These are phyloP conservation scores for Lagenorhynchus albirostris DNA, from an alignment of 2,113 vertebrate genomes.

Conservation along the genomic window DNA sequence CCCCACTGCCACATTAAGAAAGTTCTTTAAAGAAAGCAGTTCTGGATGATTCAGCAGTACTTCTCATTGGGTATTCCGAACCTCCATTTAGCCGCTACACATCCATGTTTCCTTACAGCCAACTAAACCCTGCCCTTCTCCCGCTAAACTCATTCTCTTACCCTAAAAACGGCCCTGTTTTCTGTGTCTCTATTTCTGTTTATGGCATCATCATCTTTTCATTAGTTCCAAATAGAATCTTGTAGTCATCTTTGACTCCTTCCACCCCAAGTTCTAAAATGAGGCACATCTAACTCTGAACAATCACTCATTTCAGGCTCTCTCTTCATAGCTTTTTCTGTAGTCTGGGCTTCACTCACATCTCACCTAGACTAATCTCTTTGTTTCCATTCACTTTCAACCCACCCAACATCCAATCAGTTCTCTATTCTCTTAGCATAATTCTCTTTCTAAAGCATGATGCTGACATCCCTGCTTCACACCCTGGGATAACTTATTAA, in stretches of 20 bases:
- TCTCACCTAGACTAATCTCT: not conserved
- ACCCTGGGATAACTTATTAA: not conserved
- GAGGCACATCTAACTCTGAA: not conserved
- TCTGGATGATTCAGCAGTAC: not conserved
- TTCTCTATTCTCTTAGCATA: not conserved
- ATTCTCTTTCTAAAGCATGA: not conserved
- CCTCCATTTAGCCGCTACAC: not conserved
- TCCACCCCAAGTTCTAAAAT: not conserved
- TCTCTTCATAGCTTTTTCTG: not conserved
- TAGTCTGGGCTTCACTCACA: not conserved
- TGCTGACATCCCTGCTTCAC: not conserved
- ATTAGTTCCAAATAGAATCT: conserved; percentile 1
- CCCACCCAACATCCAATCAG: not conserved
- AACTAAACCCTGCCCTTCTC: not conserved
- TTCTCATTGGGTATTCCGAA: not conserved
- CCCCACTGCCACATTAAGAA: not conserved
- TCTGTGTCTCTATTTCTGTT: not conserved
- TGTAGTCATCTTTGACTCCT: not conserved
- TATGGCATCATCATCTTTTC: not conserved
- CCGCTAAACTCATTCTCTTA: not conserved
- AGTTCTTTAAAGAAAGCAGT: not conserved
- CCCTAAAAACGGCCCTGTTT: not conserved
- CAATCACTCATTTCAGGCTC: not conserved
- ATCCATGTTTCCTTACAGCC: not conserved
- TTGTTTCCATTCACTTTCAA: not conserved